Evolutionary conservation across 2,113 vertebrate genomes (phyloP).

Genomic region (Corythornis cristatus): DNA sequence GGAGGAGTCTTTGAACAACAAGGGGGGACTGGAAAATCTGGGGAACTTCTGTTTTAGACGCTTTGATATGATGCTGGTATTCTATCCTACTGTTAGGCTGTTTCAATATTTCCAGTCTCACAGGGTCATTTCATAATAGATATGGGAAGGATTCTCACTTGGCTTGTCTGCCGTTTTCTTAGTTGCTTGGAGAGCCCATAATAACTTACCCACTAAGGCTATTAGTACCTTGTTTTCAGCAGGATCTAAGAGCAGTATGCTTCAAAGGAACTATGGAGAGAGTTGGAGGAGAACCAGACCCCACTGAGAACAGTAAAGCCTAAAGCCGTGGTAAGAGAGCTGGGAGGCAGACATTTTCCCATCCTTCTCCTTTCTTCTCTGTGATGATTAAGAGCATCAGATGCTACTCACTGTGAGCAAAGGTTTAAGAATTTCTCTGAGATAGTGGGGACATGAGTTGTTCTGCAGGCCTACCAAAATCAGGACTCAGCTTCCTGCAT

Average conservation of each 20-base stretch:
- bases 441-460: background rate
- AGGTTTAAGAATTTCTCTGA: background rate
- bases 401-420: constrained; percentile 22
- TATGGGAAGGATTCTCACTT: background rate
- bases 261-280: background rate
- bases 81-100: background rate
- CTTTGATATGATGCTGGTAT: constrained; percentile 41
- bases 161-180: background rate
- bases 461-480: background rate
- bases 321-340: background rate
- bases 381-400: background rate
- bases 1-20: constrained; percentile 49
- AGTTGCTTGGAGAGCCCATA: background rate
- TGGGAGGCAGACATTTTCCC: background rate
- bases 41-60: constrained; percentile 41
- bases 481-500: background rate
- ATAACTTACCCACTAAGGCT: background rate
- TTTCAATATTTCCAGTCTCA: constrained; percentile 10
- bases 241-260: background rate
- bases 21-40: constrained; percentile 53
- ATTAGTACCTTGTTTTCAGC: background rate
- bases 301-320: background rate
- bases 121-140: background rate
- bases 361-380: background rate
- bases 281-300: background rate